Evolutionary conservation across 2,888 invertebrate genomes (phyloP), one percentile per base, ranked within the genome.

Genomic region (Galeopsomyia nigrocyanea): DNA sequence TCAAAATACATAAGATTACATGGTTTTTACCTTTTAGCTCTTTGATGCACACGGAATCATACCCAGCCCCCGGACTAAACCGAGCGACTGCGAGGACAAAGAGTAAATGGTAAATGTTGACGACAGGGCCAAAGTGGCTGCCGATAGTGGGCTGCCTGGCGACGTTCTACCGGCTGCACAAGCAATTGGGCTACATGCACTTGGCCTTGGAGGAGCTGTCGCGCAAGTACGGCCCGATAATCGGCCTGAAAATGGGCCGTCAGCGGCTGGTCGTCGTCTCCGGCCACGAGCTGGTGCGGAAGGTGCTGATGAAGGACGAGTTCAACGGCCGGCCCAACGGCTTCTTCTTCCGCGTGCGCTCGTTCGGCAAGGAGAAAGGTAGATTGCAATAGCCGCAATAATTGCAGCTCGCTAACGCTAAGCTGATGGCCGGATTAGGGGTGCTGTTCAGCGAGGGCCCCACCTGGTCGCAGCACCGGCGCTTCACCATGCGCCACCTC

Each of bases 261-360:
- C 90, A 91, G 77, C 84, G 89, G 47, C 83, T 92, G 0, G 90
- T 93, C 0, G 87, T 91, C 0, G 90, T 92, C 0, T 90, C 89
- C 26, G 91, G 92, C 0, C 87, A 89, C 53, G 89, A 91, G 68
- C 89, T 91, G 61, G 89, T 92, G 3, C 89, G 89, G 56, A 90
- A 91, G 81, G 90, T 91, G 7, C 88, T 92, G 56, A 88, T 88
- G 0, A 88, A 88, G 13, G 90, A 90, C 19, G 91, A 91, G 73
- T 92, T 93, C 78, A 91, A 92, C 79, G 92, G 92, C 0, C 88
- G 94, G 71, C 93, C 93, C 0, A 89, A 92, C 77, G 92, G 90
- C 39, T 93, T 92, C 81, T 92, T 93, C 80, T 90, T 92, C 78
- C 88, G 89, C 76, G 83, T 92, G 71, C 88, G 93, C 69, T 89